These are phyloP conservation scores for Pseudomyrmex gracilis DNA, from an alignment of 1,140 invertebrate species.

Conservation along the genomic window DNA sequence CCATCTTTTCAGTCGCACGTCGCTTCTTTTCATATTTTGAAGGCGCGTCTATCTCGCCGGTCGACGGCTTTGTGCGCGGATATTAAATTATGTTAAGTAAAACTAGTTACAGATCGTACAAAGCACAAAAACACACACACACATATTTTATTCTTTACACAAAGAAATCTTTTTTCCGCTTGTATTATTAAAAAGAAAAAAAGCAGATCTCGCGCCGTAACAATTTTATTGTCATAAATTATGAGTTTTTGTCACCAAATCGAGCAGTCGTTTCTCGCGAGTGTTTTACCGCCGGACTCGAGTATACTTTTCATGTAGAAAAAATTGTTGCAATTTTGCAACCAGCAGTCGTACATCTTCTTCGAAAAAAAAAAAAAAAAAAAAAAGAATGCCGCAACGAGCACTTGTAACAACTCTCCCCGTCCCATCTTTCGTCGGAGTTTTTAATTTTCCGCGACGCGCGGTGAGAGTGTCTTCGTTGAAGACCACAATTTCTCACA, in stretches of 20 bases:
- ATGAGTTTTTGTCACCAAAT: too few relatives aligned
- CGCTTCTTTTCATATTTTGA: slow-evolving; percentile 51
- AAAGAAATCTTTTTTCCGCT: not conserved
- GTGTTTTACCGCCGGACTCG: not conserved
- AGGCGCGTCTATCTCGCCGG: slow-evolving; percentile 24
- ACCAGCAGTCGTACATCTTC: not conserved
- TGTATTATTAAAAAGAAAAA: slow-evolving; percentile 6
- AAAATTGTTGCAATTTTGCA: not conserved
- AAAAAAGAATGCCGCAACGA: not conserved
- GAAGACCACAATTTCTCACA: slow-evolving; percentile 56
- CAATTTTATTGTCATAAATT: too few relatives aligned
- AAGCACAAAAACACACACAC: not conserved
- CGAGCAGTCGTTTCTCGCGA: not conserved
- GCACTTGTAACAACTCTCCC: not conserved
- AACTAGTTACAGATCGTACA: slow-evolving; percentile 38
- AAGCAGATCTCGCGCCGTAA: not conserved
- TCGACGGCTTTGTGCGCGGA: slow-evolving; percentile 21
- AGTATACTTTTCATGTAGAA: not conserved
- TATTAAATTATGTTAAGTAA: slow-evolving; percentile 50
- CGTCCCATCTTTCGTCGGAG: slow-evolving; percentile 15
- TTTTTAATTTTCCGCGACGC: slow-evolving; percentile 39
- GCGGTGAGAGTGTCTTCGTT: slow-evolving; percentile 43
- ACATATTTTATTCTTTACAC: not conserved
- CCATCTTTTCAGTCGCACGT: slow-evolving; percentile 45
- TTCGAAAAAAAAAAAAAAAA: too few relatives aligned